A percentile compares a stretch with the other conserved stretches of the same genome.
phyloP scores from a whole-genome alignment of 2,113 vertebrate species.

The Peromyscus maniculatus region DNA sequence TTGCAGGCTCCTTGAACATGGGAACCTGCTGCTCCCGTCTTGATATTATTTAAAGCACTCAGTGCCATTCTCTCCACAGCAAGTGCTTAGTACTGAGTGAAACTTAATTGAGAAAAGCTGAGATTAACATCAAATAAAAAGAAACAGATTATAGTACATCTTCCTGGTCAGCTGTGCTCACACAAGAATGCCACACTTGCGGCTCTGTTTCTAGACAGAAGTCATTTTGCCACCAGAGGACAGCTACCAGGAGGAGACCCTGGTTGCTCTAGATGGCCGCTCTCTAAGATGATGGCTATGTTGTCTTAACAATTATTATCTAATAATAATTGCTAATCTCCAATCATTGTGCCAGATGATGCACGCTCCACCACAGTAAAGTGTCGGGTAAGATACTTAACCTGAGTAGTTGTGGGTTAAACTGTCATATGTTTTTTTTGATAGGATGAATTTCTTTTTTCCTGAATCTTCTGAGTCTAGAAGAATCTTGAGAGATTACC shows the following conservation, averaged over 20 bases:
- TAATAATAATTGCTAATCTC: background rate
- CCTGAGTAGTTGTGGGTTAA: background rate
- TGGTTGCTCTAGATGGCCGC: background rate
- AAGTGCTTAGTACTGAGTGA: background rate
- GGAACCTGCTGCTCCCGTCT: background rate
- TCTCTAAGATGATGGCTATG: background rate
- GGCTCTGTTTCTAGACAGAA: background rate
- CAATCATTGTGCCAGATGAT: background rate
- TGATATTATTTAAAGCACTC: background rate
- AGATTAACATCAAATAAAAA: background rate
- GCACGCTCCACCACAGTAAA: background rate
- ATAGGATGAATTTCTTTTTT: background rate
- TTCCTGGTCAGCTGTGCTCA: background rate
- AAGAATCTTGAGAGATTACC: background rate
- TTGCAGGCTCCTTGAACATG: background rate
- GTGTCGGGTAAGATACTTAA: background rate
- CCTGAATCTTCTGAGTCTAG: conserved; percentile 5
- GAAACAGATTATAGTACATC: background rate
- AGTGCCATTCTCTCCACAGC: background rate
- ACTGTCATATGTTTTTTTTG: conserved; percentile 18
- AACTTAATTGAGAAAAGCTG: background rate
- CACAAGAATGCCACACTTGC: background rate
- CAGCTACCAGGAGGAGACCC: background rate
- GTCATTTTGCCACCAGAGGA: background rate
- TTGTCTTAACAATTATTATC: background rate